Conservation (phyloP, 2,888 invertebrate species). For the Tipula unca region DNA sequence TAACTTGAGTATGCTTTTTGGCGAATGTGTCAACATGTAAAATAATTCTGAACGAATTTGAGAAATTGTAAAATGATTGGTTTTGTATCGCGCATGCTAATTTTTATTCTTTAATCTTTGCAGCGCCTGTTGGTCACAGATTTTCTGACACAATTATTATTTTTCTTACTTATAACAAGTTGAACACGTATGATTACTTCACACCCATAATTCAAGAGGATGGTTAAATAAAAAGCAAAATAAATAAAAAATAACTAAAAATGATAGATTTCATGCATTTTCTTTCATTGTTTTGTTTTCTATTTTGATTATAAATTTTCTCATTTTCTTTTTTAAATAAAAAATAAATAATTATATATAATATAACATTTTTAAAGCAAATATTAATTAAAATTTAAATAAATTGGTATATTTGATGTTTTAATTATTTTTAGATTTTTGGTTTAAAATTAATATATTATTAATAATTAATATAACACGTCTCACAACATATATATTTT, state of each 20-base stretch:
- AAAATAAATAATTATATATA: neutral
- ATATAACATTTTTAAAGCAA: neutral
- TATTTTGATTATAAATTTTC: neutral
- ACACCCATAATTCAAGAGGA: neutral
- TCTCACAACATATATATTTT: neutral
- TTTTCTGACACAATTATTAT: neutral
- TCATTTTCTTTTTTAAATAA: conserved; percentile 1
- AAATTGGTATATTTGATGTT: neutral
- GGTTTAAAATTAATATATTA: conserved; percentile 4
- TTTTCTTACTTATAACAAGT: neutral
- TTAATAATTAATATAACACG: neutral
- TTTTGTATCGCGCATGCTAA: neutral
- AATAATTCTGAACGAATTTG: neutral
- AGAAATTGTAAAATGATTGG: neutral
- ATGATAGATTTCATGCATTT: neutral
- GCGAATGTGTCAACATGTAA: neutral
- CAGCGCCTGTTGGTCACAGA: neutral
- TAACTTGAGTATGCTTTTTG: neutral
- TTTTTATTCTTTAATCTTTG: neutral
- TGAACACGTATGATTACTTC: neutral
- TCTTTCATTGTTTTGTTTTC: conserved; percentile 14
- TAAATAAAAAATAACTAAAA: neutral
- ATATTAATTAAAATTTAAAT: neutral
- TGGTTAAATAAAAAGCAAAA: neutral
- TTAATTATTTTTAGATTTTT: neutral